A percentile compares a stretch with the other conserved stretches of the same genome.
Conservation (phyloP, 2,888 invertebrate species). For the Neocrepidodera transversa region DNA sequence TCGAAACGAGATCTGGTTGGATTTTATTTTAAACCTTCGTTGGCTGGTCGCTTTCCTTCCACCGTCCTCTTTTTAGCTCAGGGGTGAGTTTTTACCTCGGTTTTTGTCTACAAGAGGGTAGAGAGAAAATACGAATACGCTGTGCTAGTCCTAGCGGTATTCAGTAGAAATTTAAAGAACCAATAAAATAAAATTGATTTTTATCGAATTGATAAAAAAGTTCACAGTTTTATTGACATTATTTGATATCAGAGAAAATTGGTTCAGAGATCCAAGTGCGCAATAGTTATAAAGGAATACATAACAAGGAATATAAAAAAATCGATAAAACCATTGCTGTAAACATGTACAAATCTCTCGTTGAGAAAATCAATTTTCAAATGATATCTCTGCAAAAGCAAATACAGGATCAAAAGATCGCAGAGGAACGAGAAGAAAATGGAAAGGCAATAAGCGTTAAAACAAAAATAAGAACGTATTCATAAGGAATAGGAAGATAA, state of each 20-base stretch:
- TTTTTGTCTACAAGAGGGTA: conserved; percentile 44
- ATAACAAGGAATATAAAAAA: conserved; percentile 65
- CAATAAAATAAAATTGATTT: no score
- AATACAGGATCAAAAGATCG: conserved; percentile 76
- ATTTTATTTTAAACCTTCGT: conserved; percentile 51
- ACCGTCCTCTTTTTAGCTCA: conserved; percentile 50
- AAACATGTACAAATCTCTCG: conserved; percentile 71
- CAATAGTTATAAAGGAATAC: no score
- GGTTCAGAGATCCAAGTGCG: no score
- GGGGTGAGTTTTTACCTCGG: conserved; percentile 47
- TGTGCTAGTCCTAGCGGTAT: neutral
- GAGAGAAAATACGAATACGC: conserved; percentile 10
- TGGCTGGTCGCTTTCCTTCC: conserved; percentile 21
- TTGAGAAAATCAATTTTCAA: conserved; percentile 74
- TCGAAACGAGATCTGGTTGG: conserved; percentile 38
- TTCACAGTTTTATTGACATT: no score
- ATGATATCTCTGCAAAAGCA: conserved; percentile 74
- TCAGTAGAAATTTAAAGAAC: no score
- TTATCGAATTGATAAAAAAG: no score
- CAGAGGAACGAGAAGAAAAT: conserved; percentile 91
- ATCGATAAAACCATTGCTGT: conserved; percentile 76
- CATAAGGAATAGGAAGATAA: conserved; percentile 79
- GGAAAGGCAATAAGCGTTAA: conserved; percentile 80
- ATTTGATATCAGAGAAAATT: no score
- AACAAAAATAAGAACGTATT: conserved; percentile 78